Base-by-base conservation (phyloP, 2,888 invertebrate species). In the Disparrhopalites patrizii region DNA sequence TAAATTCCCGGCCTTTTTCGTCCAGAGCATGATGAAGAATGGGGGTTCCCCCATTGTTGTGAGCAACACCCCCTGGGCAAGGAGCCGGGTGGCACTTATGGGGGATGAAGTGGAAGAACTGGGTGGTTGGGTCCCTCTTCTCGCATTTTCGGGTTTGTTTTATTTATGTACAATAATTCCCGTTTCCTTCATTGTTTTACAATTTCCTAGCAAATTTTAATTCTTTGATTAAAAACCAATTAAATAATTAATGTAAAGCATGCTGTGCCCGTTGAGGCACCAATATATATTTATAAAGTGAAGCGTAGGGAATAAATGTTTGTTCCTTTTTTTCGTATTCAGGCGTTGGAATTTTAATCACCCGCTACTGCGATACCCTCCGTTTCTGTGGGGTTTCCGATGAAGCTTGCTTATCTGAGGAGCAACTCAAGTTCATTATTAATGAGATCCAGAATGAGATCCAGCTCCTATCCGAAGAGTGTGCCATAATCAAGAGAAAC, bases 1-100 rank as follows among this genome's bases (percentile, higher is more conserved):
- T 3, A 66, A 70, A 65, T 68, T 71, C 52, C 73, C 73, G n/a
- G 62, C 55, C 0, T 55, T 33, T 28, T 15, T 73, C 15, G 62
- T 68, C 20, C 73, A 73, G 43, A 55, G 30, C 23, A 50, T 70
- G 62, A 67, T 70, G 68, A 60, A 63, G n/a, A 66, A 66, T 47
- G 69, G 67, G n/a, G 69, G 70, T 1, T 58, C 68, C 25, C 73
- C 73, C 3, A 50, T 70, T 13, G 65, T 69, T 23, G 68, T 70
- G 38, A 70, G 69, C 28, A 71, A 73, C 62, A 67, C 68, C 8
- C 73, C 73, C 8, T 68, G 70, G 69, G 72, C 71, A 15, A 68
- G 58, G 5, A 18, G 54, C 50, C n/a, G 33, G 15, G 69, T 73
- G 0, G 61, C 58, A 23, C 65, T 71, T 50, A 67, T 70, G 68